These are phyloP conservation scores for Lithobates pipiens DNA, from an alignment of 2,797 vertebrate genomes.

Conservation along the genomic window DNA sequence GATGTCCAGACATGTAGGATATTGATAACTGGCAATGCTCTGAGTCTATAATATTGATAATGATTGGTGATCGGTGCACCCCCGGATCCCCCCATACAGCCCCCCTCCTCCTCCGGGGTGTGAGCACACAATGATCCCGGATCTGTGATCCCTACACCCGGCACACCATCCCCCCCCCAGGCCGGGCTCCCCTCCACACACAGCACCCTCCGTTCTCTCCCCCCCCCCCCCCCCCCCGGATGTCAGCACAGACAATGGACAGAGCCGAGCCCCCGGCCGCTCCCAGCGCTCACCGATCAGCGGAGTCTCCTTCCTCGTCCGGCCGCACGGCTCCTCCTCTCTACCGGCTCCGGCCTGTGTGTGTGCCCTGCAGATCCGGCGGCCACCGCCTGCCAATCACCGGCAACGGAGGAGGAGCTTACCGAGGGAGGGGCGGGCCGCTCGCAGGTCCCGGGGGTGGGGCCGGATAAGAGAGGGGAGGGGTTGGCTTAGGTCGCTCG, in stretches of 20 bases:
- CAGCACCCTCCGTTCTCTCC: neutral
- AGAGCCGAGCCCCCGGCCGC: slow-evolving; percentile 15
- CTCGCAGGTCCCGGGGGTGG: neutral
- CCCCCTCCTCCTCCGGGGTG: too few species aligned
- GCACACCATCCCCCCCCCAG: too few species aligned
- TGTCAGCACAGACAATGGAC: slow-evolving; percentile 17
- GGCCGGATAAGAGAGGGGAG: neutral
- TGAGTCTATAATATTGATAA: too few species aligned
- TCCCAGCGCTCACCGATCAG: neutral
- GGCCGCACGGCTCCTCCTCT: slow-evolving; percentile 63
- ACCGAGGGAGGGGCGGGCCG: too few species aligned
- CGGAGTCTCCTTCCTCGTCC: neutral
- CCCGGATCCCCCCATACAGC: too few species aligned
- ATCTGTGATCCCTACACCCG: too few species aligned
- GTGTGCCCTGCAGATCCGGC: slow-evolving; percentile 53
- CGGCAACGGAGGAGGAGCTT: slow-evolving; percentile 34
- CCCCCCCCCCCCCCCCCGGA: too few species aligned
- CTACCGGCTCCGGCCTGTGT: slow-evolving; percentile 64
- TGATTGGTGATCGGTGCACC: too few species aligned
- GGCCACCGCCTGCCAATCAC: slow-evolving; percentile 62
- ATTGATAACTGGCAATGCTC: too few species aligned
- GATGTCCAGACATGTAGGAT: too few species aligned
- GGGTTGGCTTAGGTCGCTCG: neutral
- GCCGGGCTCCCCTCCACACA: too few species aligned
- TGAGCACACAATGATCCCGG: too few species aligned